These are phyloP conservation scores for Aphodius sticticus DNA, from an alignment of 2,888 invertebrate species.

Conservation along the genomic window DNA sequence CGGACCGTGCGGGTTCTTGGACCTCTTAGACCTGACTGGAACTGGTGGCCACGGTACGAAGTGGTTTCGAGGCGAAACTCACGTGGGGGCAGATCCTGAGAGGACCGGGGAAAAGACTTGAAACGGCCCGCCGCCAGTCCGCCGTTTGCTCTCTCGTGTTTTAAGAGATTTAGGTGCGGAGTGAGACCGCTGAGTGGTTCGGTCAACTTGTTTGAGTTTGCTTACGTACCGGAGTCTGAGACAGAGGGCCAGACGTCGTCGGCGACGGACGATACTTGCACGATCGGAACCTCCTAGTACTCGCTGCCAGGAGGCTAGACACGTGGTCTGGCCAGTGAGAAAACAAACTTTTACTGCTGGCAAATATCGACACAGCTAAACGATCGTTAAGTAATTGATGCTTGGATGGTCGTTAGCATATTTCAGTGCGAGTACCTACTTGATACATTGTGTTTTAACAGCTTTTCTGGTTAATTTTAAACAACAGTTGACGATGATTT, in stretches of 20 bases:
- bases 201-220: conserved; percentile 38
- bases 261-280: background rate
- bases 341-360: background rate
- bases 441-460: background rate
- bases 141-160: conserved; percentile 34
- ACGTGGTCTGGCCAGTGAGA: background rate
- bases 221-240: background rate
- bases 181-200: conserved; percentile 41
- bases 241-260: background rate
- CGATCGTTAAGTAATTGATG: conserved; percentile 4
- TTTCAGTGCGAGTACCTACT: background rate
- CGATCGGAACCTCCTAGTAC: background rate
- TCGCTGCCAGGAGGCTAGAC: background rate
- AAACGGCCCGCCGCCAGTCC: conserved; percentile 31
- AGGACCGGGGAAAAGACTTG: conserved; percentile 32
- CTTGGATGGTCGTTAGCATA: background rate
- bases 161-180: conserved; percentile 42
- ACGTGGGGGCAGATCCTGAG: conserved; percentile 38
- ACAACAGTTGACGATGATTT: too few species aligned
- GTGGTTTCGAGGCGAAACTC: conserved; percentile 45
- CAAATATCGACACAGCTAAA: conserved; percentile 4
- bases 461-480: background rate
- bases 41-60: background rate
- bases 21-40: background rate
- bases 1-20: conserved; percentile 23